Evolutionary conservation across 2,888 invertebrate species (phyloP), one percentile per base, ranked within the genome.

Genomic region (Trissolcus brochymenae): DNA sequence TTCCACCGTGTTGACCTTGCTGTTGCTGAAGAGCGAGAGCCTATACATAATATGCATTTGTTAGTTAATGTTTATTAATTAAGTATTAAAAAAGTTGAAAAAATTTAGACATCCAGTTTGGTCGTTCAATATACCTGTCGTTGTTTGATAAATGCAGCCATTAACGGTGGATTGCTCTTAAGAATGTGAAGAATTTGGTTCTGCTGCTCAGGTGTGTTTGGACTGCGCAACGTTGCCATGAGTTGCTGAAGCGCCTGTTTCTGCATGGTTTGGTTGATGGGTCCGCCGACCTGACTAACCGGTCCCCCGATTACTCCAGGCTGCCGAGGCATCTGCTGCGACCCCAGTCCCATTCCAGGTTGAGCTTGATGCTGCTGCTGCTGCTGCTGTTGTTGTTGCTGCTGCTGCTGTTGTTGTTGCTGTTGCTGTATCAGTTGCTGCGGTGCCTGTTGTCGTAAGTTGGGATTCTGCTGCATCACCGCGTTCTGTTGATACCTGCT

Each of bases 111-210:
- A 21, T 21, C 21, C 21, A 21, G 21, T 21, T 21, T 21, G 21
- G 4, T 21, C 2, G 21, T 21, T 25, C 6, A 46, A 46, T 7
- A 9, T 81, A 92, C 93, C 90, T 95, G 94, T 87, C 95, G 91
- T 89, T 96, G 96, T 86, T 97, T 96, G 81, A 98, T 95, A 87
- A 97, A 97, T 65, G 97, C 96, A 67, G 97, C 96, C 96, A 98
- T 98, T 55, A 98, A 92, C 84, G 96, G 96, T 49, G 98, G 98
- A 90, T 98, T 97, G 80, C 95, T 94, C 90, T 97, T 97, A 79
- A 98, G 92, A 86, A 98, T 96, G 85, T 94, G 94, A 78, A 98
- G 91, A 76, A 96, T 94, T 90, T 96, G 95, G 86, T 95, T 95
- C 86, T 98, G 98, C 87, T 98, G 98, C 87, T 98, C 96, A 80